Base-by-base conservation (phyloP, 2,888 invertebrate species). In the Polymixis flavicincta region DNA sequence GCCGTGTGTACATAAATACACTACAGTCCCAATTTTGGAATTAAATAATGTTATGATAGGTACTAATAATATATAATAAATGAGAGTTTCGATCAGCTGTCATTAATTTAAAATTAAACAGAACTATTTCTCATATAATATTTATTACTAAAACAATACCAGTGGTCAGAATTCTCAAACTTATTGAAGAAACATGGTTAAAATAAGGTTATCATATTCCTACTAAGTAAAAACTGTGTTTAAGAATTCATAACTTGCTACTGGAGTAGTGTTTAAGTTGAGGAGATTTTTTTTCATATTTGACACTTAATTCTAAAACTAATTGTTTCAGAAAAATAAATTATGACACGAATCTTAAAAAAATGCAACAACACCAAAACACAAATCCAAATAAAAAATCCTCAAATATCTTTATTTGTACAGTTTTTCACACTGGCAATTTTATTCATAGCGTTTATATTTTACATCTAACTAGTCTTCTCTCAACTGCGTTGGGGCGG, bases 191-290 rank as follows among this genome's bases (percentile, higher is more conserved):
- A 28, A 37, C 5, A n/a, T n/a, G n/a, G n/a, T n/a, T n/a, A n/a
- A n/a, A n/a, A n/a, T n/a, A n/a, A n/a, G n/a, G n/a, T n/a, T n/a
- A n/a, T n/a, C n/a, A n/a, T n/a, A n/a, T n/a, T n/a, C n/a, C n/a
- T n/a, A n/a, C 17, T 8, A 60, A 52, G 42, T 32, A n/a, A 69
- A 45, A 57, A 55, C n/a, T 25, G 6, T 22, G 7, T 61, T 52
- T 17, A 45, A 74, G 22, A 61, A 52, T 9, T 32, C 7, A 28
- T 19, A 52, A 19, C 28, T 9, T 45, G 2, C n/a, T 17, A 22
- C 28, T 69, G 8, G 74, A 32, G 60, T 32, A 60, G 74, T 52
- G 60, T 45, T 19, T n/a, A 73, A 28, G 52, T 25, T 74, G 2
- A 28, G 19, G 28, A 32, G 8, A 37, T 14, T 14, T 28, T 59